Base-by-base conservation (phyloP, 23 tunicate species). In the Corella eumyota region DNA sequence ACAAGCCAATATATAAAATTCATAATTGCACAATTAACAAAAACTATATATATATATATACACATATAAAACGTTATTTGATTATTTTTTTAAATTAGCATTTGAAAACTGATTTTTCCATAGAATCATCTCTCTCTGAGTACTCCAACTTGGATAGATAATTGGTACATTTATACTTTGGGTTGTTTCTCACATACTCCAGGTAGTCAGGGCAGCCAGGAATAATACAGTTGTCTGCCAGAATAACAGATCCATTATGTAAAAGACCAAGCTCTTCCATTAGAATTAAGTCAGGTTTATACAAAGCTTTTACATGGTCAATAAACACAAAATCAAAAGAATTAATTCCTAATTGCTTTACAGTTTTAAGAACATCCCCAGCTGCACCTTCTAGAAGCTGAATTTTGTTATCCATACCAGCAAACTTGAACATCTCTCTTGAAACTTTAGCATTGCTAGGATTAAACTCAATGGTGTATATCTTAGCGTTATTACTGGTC, bases 281-380 rank as follows among this genome's bases (percentile, higher is more conserved):
- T 6, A 62, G 4, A 15, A 38, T 6, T 1, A 62, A 23, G 22
- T 62, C 68, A 17, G 20, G 38, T 36, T 62, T 62, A 25, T 62
- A 62, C 4, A 62, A 22, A 1, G 24, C n/a, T 46, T 76, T 76
- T 36, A 21, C 6, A 27, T 83, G 93, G 60, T 83, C 93, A 19
- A 83, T 38, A 44, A 83, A 83, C 9, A 83, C 81, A 45, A 83
- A 83, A 47, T 76, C 83, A 61, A 83, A 74, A 3, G 60, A 17
- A 32, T 58, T 2, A 4, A 66, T 48, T 35, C 48, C 33, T 19
- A 50, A 30, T 35, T 52, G 47, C n/a, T 45, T 30, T 7, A 33
- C 52, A 38, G 34, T 58, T 23, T 27, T 58, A 4, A 58, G 63
- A 24, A 58, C 34, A 17, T 58, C 7, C 11, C 30, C 63, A 20